Evolutionary conservation across 1,140 invertebrate species (phyloP).

Genomic region (Centruroides vittatus): DNA sequence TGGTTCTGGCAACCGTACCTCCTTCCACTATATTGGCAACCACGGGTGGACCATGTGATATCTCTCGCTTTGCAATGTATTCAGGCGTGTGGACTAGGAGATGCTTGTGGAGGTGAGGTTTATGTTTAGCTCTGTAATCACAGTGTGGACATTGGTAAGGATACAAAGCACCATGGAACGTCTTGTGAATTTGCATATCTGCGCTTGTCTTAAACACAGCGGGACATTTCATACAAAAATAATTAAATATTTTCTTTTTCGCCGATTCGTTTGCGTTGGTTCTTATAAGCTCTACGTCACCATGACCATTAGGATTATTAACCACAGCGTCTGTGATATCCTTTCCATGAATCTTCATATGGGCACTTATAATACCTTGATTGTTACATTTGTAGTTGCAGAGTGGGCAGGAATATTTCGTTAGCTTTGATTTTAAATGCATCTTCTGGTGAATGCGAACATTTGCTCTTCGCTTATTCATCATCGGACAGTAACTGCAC

Average conservation of each 20-base stretch:
- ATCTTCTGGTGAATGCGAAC: constrained; percentile 75
- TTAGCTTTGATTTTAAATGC: constrained; percentile 35
- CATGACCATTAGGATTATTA: not conserved
- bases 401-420: constrained; percentile 42
- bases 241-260: constrained; percentile 9
- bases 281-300: not conserved
- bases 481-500: constrained; percentile 68
- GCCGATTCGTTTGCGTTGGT: not conserved
- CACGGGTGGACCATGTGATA: not conserved
- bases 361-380: constrained; percentile 53
- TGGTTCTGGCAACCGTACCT: constrained; percentile 1
- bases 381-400: constrained; percentile 69
- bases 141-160: constrained; percentile 18
- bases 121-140: constrained; percentile 19
- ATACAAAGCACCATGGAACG: constrained; percentile 16
- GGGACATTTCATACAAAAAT: constrained; percentile 20
- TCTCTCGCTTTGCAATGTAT: constrained; percentile 47
- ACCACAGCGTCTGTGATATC: not conserved
- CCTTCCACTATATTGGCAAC: not conserved
- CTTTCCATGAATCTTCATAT: constrained; percentile 57
- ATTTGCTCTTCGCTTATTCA: constrained; percentile 50
- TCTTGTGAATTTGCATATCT: constrained; percentile 15
- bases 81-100: constrained; percentile 59
- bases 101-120: constrained; percentile 43
- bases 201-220: constrained; percentile 16